Conservation (phyloP, 2,888 invertebrate genomes). For the Micoletzkya japonica region DNA sequence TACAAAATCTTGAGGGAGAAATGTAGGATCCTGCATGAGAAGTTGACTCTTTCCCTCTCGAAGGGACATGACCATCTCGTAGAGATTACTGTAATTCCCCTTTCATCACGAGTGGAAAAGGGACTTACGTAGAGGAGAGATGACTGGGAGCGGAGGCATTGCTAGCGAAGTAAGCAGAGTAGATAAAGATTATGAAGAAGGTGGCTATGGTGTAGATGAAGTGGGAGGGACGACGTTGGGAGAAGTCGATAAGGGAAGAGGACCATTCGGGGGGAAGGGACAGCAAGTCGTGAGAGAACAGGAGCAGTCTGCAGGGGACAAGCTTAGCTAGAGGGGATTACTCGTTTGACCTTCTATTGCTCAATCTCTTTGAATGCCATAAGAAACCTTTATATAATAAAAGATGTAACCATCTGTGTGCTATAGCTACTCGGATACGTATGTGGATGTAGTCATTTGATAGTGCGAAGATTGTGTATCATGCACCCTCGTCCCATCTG, state of each 20-base stretch:
- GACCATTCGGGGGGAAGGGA: too few species aligned
- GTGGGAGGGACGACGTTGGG: slow-evolving; percentile 5
- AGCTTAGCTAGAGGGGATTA: not conserved
- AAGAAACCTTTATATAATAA: not conserved
- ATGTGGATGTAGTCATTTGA: too few species aligned
- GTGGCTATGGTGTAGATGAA: slow-evolving; percentile 4
- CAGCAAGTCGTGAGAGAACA: not conserved
- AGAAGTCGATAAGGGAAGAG: not conserved
- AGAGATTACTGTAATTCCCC: slow-evolving; percentile 7
- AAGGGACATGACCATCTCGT: slow-evolving; percentile 2
- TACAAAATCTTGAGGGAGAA: slow-evolving; percentile 16
- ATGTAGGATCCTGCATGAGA: slow-evolving; percentile 19
- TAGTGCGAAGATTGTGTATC: too few species aligned
- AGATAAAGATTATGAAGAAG: not conserved
- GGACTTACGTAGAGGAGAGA: slow-evolving; percentile 1
- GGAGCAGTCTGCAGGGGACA: slow-evolving; percentile 23
- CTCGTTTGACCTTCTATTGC: not conserved
- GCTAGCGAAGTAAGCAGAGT: slow-evolving; percentile 4
- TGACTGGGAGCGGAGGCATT: slow-evolving; percentile 10
- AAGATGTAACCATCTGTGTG: too few species aligned
- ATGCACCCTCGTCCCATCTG: too few species aligned
- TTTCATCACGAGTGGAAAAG: not conserved
- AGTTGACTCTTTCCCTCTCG: not conserved
- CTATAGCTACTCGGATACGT: too few species aligned
- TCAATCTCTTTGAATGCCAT: not conserved